phyloP scores from a whole-genome alignment of 1,140 invertebrate species.

The Drosophila lini region DNA sequence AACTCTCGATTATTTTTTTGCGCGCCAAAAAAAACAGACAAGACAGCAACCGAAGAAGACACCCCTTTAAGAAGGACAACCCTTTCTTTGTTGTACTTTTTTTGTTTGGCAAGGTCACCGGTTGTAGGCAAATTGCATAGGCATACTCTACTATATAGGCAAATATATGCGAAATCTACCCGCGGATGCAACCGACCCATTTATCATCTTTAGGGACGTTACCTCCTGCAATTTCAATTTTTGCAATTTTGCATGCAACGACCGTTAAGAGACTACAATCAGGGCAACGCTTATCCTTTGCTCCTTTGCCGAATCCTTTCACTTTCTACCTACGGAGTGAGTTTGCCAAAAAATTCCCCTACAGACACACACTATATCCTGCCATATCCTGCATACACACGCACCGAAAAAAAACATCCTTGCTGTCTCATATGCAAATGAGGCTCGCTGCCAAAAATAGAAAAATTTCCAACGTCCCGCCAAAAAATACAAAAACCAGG shows the following conservation, averaged over 20 bases:
- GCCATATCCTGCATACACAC: conserved; percentile 24
- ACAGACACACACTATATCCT: conserved; percentile 42
- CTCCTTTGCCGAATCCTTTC: conserved; percentile 55
- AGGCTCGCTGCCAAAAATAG: conserved; percentile 57
- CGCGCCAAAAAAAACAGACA: conserved; percentile 64
- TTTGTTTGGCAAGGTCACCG: conserved; percentile 64
- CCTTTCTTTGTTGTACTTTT: conserved; percentile 25
- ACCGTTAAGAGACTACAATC: conserved; percentile 61
- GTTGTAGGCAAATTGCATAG: conserved; percentile 37
- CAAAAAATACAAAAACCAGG: conserved; percentile 42
- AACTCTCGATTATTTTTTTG: conserved; percentile 53
- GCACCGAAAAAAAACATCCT: conserved; percentile 29
- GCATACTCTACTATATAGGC: conserved; percentile 20
- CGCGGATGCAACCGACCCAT: conserved; percentile 61
- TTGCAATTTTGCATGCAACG: conserved; percentile 75
- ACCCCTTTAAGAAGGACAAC: conserved; percentile 45
- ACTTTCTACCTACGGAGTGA: conserved; percentile 72
- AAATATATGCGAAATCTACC: conserved; percentile 43
- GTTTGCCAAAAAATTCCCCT: conserved; percentile 79
- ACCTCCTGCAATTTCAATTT: conserved; percentile 54
- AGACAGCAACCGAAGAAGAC: conserved; percentile 45
- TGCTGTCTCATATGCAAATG: conserved; percentile 76
- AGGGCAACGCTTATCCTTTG: conserved; percentile 57
- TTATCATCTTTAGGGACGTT: conserved; percentile 60
- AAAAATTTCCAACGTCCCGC: conserved; percentile 60